Evolutionary conservation across 2,797 vertebrate genomes (phyloP).

Genomic region (Propithecus perrieri): DNA sequence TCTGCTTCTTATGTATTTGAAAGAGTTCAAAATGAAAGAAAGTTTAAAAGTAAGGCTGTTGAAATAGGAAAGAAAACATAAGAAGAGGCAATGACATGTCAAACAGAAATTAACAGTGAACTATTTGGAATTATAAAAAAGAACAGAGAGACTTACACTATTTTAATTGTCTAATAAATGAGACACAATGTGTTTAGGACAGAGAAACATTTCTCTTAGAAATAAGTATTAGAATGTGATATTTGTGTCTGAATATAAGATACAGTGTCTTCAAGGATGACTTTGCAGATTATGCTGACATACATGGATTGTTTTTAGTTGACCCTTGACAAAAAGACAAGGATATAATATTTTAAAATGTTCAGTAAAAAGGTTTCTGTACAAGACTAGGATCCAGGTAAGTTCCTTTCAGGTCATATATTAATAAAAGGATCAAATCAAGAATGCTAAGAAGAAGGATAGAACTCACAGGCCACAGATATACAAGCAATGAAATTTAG

Average conservation of each 20-base stretch:
- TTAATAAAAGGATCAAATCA: constrained; percentile 21
- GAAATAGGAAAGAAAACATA: neutral
- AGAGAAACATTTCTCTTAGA: constrained; percentile 26
- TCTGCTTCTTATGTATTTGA: constrained; percentile 27
- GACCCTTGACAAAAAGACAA: neutral
- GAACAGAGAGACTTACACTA: neutral
- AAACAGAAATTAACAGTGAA: constrained; percentile 5
- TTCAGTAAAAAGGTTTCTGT: constrained; percentile 18
- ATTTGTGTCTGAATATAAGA: neutral
- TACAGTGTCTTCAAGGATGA: neutral
- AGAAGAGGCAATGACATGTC: neutral
- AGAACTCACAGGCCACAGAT: neutral
- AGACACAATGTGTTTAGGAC: neutral
- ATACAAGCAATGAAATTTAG: neutral
- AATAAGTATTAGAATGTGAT: neutral
- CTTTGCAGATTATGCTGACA: neutral
- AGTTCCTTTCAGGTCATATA: neutral
- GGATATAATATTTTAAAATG: neutral
- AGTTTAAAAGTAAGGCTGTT: neutral
- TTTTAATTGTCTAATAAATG: constrained; percentile 21
- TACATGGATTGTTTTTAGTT: neutral
- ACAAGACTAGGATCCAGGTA: neutral
- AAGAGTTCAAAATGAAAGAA: constrained; percentile 16
- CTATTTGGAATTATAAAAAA: neutral
- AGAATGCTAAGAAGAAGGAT: neutral